Percentiles rank a stretch among this genome's conserved stretches.
These are phyloP conservation scores for Melinaea marsaeus DNA, from an alignment of 2,888 invertebrate genomes.

Conservation along the genomic window DNA sequence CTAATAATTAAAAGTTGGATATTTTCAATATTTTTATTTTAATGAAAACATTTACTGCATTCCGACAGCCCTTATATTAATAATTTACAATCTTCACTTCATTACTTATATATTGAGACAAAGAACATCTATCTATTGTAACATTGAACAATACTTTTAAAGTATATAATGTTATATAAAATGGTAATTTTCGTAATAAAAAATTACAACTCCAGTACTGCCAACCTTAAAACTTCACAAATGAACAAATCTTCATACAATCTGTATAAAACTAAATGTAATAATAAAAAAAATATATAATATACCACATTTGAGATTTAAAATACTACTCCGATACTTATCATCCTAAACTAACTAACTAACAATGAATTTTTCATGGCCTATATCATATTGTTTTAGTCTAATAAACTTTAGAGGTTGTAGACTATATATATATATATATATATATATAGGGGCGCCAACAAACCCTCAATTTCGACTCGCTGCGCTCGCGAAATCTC, in stretches of 20 bases:
- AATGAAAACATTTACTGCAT: slow-evolving; percentile 49
- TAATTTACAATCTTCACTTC: slow-evolving; percentile 47
- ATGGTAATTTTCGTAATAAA: too few species aligned
- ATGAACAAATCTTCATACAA: not conserved
- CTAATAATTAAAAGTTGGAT: slow-evolving; percentile 54
- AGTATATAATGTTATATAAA: too few species aligned
- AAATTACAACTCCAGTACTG: too few species aligned
- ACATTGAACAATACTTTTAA: too few species aligned
- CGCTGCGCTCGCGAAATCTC: too few species aligned
- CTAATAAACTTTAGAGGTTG: not conserved
- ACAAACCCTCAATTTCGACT: too few species aligned
- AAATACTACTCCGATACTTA: not conserved
- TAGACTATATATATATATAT: not conserved
- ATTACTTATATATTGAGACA: slow-evolving; percentile 21
- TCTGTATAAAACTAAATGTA: not conserved
- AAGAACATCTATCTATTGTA: not conserved
- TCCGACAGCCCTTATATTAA: slow-evolving; percentile 40
- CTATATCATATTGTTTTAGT: not conserved
- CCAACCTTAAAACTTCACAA: not conserved
- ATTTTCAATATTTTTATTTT: slow-evolving; percentile 62
- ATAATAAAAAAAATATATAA: not conserved
- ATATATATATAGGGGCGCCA: too few species aligned
- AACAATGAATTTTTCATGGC: not conserved
- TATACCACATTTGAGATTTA: not conserved
- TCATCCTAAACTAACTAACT: not conserved